Conservation (phyloP, 2,113 vertebrate species). For the Anthoscopus minutus region DNA sequence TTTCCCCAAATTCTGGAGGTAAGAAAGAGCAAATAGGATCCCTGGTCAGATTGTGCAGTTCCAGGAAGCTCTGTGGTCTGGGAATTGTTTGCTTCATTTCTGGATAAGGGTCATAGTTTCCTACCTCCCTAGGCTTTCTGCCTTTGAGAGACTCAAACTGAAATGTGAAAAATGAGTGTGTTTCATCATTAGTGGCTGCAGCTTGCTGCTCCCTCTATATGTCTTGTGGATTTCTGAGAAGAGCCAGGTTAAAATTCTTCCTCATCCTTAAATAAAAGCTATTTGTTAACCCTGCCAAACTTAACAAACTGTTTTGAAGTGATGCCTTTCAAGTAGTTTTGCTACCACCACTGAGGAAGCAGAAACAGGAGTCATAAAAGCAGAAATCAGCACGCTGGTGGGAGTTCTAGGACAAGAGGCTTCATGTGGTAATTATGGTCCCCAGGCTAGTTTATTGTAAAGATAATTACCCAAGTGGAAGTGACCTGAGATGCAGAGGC, state of each 20-base stretch:
- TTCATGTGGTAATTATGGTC: not conserved
- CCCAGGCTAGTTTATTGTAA: not conserved
- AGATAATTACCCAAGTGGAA: not conserved
- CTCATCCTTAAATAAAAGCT: not conserved
- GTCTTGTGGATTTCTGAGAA: not conserved
- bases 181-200: not conserved
- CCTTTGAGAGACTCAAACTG: not conserved
- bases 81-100: not conserved
- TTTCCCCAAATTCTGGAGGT: not conserved
- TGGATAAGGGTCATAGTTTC: not conserved
- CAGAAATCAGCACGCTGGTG: not conserved
- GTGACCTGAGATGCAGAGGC: not conserved
- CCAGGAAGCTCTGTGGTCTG: not conserved
- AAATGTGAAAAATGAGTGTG: not conserved
- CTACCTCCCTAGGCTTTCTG: not conserved
- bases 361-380: not conserved
- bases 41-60: not conserved
- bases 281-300: accelerated
- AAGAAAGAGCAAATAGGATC: not conserved
- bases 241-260: not conserved
- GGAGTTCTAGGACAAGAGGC: not conserved
- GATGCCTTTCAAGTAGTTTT: not conserved
- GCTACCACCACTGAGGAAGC: not conserved
- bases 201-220: not conserved
- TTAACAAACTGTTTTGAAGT: not conserved